Percentiles rank a stretch among this genome's conserved stretches.
Conservation (phyloP, 2,797 vertebrate genomes). For the Hippopotamyrus pictus region DNA sequence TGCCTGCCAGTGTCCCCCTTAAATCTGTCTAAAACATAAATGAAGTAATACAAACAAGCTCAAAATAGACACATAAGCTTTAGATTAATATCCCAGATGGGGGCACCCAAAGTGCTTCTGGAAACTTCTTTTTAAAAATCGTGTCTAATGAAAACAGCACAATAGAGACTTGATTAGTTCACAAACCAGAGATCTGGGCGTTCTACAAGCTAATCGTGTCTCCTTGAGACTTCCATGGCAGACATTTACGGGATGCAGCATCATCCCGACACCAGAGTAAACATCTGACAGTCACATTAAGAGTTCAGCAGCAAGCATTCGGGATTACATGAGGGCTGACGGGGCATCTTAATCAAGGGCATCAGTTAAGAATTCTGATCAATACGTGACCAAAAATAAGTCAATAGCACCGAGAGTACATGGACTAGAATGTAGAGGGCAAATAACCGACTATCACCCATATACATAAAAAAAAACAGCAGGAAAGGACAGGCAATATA, state of each 20-base stretch:
- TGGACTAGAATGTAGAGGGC: background rate
- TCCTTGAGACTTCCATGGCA: background rate
- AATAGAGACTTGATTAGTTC: slow-evolving; percentile 4
- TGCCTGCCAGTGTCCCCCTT: background rate
- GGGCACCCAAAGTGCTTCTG: background rate
- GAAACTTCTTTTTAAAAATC: background rate
- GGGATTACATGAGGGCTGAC: background rate
- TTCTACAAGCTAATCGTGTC: background rate
- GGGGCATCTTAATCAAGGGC: background rate
- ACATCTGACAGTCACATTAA: slow-evolving; percentile 7
- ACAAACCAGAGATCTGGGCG: background rate
- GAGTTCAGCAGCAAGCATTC: slow-evolving; percentile 7
- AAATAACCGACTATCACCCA: background rate
- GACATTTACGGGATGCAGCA: background rate
- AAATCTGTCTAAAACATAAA: background rate
- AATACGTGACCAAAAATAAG: background rate
- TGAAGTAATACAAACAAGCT: background rate
- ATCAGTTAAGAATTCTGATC: background rate
- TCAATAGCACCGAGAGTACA: background rate
- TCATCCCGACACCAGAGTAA: background rate
- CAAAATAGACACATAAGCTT: slow-evolving; percentile 6
- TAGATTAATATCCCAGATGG: background rate
- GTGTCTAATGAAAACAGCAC: background rate
- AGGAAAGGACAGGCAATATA: background rate
- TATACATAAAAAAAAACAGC: background rate